Conservation (phyloP, 2,888 invertebrate genomes). For the Drosophila algonquin region DNA sequence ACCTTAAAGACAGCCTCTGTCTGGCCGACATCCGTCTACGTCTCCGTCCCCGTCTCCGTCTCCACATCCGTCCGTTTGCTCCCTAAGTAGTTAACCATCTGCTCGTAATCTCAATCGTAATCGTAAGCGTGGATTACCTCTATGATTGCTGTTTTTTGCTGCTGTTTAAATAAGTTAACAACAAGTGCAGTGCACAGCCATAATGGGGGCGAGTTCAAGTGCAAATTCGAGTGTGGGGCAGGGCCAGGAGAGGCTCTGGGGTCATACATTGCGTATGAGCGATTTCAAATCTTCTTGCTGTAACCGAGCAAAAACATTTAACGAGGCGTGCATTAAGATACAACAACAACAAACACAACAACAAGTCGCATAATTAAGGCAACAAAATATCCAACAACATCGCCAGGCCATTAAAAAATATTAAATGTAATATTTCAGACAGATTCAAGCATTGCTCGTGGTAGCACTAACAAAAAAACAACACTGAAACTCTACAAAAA, state of each 20-base stretch:
- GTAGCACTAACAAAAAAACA: constrained; percentile 22
- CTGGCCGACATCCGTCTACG: not conserved
- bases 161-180: constrained; percentile 61
- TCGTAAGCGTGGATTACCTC: not conserved
- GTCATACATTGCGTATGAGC: constrained; percentile 75
- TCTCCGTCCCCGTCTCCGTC: no score
- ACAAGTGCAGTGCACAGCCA: constrained; percentile 61
- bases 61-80: not conserved
- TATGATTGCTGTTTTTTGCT: constrained; percentile 28
- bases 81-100: not conserved
- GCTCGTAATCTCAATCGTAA: not conserved
- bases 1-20: constrained; percentile 3
- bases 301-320: constrained; percentile 63
- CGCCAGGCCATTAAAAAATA: constrained; percentile 62
- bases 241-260: constrained; percentile 32
- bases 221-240: constrained; percentile 42
- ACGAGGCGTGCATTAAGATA: constrained; percentile 73
- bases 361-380: constrained; percentile 47
- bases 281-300: constrained; percentile 54
- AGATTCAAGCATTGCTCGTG: constrained; percentile 28
- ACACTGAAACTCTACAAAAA: constrained; percentile 10
- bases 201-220: constrained; percentile 62
- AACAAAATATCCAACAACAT: constrained; percentile 45
- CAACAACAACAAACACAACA: constrained; percentile 34
- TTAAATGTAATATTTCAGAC: constrained; percentile 69